Percentiles rank a stretch among this genome's conserved stretches.
phyloP scores from a whole-genome alignment of 2,797 vertebrate species.

The Lithobates sylvaticus region DNA sequence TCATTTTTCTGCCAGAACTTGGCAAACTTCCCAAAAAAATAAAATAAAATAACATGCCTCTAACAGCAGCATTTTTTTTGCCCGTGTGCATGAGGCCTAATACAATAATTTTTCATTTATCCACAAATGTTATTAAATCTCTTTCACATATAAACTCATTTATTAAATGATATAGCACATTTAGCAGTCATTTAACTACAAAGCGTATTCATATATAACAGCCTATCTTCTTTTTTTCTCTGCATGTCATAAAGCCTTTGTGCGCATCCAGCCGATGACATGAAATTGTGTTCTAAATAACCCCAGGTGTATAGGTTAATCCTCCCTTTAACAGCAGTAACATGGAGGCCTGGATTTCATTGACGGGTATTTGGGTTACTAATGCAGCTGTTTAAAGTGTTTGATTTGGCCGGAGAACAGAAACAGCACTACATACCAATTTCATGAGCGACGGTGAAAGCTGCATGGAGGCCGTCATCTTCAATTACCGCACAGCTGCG shows the following conservation, averaged over 20 bases:
- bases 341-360: slow-evolving; percentile 82
- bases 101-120: too few species aligned
- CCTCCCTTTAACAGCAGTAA: slow-evolving; percentile 69
- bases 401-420: slow-evolving; percentile 81
- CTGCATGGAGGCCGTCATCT: slow-evolving; percentile 96
- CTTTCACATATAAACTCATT: too few species aligned
- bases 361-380: slow-evolving; percentile 78
- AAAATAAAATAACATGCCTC: too few species aligned
- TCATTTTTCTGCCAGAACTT: too few species aligned
- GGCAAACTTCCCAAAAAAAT: too few species aligned
- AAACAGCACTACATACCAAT: slow-evolving; percentile 87
- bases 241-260: background rate
- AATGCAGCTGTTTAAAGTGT: slow-evolving; percentile 82
- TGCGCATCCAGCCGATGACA: slow-evolving; percentile 69
- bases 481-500: slow-evolving; percentile 98
- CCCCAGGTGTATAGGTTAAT: slow-evolving; percentile 73
- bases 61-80: too few species aligned
- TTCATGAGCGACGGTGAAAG: slow-evolving; percentile 97
- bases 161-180: background rate
- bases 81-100: too few species aligned
- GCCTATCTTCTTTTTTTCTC: background rate
- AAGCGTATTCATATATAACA: too few species aligned
- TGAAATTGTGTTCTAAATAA: slow-evolving; percentile 73
- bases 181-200: background rate
- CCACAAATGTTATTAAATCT: too few species aligned